A percentile compares a stretch with the other conserved stretches of the same genome.
These are phyloP conservation scores for Tupaia tana DNA, from an alignment of 2,113 vertebrate genomes.

Conservation along the genomic window DNA sequence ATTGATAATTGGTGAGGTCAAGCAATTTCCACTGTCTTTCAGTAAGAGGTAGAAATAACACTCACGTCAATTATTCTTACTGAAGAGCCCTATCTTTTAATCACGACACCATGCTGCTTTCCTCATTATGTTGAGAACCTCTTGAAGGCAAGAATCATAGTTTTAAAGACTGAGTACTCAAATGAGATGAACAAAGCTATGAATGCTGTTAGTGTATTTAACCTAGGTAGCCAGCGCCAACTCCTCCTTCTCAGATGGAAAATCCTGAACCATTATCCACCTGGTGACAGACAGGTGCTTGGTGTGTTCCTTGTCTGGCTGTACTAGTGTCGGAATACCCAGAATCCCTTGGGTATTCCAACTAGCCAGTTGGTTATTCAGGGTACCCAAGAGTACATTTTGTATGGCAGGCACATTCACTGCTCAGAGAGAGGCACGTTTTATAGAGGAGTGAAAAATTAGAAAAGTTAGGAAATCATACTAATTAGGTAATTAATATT, in stretches of 20 bases:
- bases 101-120: background rate
- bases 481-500: constrained; percentile 7
- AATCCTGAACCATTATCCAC: background rate
- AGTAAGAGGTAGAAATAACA: background rate
- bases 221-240: background rate
- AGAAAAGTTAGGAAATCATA: constrained; percentile 6
- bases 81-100: background rate
- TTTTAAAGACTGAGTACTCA: background rate
- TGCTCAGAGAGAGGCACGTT: constrained; percentile 37
- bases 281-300: background rate
- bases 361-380: background rate
- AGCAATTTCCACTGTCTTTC: background rate
- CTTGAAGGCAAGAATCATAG: background rate
- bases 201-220: background rate
- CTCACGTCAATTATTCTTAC: background rate
- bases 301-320: background rate
- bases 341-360: background rate
- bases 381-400: background rate
- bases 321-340: background rate
- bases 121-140: background rate
- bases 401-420: constrained; percentile 1
- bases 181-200: background rate
- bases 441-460: background rate
- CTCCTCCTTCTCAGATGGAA: background rate
- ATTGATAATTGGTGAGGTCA: background rate